A percentile compares a stretch with the other conserved stretches of the same genome.
phyloP scores from a whole-genome alignment of 2,113 vertebrate species.

The Illadopsis cleaveri region DNA sequence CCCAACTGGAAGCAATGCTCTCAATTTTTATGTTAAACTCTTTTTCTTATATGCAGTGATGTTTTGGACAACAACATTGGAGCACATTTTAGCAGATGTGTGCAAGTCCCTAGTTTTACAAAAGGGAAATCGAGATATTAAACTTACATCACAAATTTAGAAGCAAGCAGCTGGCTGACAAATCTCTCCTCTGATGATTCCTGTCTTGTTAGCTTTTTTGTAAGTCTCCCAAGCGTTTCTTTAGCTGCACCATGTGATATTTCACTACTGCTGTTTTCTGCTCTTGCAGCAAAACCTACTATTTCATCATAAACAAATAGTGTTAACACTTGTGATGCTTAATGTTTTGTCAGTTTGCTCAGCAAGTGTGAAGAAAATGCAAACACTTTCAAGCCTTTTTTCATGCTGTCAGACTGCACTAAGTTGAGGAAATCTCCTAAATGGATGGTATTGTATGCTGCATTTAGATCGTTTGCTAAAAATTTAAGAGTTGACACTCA shows the following conservation, averaged over 20 bases:
- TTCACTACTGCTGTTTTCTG: constrained; percentile 57
- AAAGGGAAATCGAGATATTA: neutral
- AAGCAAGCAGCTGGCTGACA: constrained; percentile 20
- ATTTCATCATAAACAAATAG: constrained; percentile 68
- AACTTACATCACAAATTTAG: neutral
- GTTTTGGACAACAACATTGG: neutral
- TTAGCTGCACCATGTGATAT: constrained; percentile 48
- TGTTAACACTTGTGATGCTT: constrained; percentile 59
- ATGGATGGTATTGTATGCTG: neutral
- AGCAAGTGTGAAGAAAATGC: constrained; percentile 62
- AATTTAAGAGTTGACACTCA: neutral
- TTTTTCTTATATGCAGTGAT: neutral
- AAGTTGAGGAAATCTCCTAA: constrained; percentile 35
- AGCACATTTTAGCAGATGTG: neutral
- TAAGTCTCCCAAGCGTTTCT: constrained; percentile 52
- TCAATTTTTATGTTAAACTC: neutral
- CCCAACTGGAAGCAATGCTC: neutral
- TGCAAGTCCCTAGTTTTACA: neutral
- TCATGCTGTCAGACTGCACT: constrained; percentile 61
- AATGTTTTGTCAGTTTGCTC: constrained; percentile 63
- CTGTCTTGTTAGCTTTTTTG: constrained; percentile 44
- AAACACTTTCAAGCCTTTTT: constrained; percentile 61
- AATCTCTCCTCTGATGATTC: constrained; percentile 1
- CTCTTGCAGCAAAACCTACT: constrained; percentile 17
- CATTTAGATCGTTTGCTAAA: constrained; percentile 6